Evolutionary conservation across 2,888 invertebrate species (phyloP), one percentile per base, ranked within the genome.

Genomic region (Ophioninae sp.): DNA sequence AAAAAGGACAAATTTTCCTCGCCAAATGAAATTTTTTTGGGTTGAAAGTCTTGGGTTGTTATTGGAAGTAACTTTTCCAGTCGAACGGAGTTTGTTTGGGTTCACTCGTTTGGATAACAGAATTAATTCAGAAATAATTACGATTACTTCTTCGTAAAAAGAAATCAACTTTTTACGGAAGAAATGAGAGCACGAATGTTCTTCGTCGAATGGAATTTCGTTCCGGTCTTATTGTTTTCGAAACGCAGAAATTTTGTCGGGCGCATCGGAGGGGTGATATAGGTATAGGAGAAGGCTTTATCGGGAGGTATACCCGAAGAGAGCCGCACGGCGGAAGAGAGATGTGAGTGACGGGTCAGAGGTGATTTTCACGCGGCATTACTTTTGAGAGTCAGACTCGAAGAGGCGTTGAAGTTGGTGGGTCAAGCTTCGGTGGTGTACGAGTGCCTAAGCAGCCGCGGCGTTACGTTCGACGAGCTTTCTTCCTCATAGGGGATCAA

Each of bases 331-430:
- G 44, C 39, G 23, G 80, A 78, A 79, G 83, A 78, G 67, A 78
- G 75, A 81, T 84, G 79, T 81, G 84, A 84, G 84, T 82, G 86
- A 85, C 85, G 84, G 85, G 86, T 87, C 84, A 86, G 84, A 86
- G 79, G 84, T 87, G 86, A 87, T 86, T 86, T 86, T 87, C 85
- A 87, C 84, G 87, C 82, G 64, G 87, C 86, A 87, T 87, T 87
- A 86, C 83, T 81, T 85, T 77, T 71, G 79, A 83, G 83, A 87
- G 77, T 67, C 79, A 76, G 72, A 84, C 71, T 78, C 73, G 85
- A 84, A 80, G 75, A 83, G 83, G 79, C 82, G 79, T 82, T 84
- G 75, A 79, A 77, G 76, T 77, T 73, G 51, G 17, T 51, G 76
- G 84, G 84, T 84, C 84, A 84, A 82, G 81, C 64, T 44, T 71